Evolutionary conservation across 2,113 vertebrate species (phyloP).

Genomic region (Nothocercus nigrocapillus): DNA sequence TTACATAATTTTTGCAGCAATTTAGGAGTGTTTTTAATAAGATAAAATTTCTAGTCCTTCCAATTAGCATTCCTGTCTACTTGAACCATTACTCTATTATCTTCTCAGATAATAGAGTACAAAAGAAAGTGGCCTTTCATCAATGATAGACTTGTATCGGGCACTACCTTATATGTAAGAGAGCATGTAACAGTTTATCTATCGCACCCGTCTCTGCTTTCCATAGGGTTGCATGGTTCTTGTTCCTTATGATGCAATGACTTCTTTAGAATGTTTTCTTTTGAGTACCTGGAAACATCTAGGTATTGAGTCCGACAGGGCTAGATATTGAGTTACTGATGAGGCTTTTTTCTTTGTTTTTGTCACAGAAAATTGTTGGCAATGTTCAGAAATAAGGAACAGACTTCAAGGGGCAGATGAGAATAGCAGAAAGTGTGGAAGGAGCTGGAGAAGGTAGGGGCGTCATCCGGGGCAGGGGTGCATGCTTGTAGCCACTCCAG

Average conservation of each 20-base stretch:
- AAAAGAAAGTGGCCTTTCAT: slow-evolving; percentile 1
- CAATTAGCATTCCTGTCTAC: slow-evolving; percentile 7
- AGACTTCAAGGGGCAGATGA: not conserved
- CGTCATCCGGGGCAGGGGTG: not conserved
- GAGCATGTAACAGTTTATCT: not conserved
- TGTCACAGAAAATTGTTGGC: not conserved
- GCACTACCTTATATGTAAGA: not conserved
- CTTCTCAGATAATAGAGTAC: not conserved
- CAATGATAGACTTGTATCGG: not conserved
- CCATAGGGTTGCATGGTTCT: not conserved
- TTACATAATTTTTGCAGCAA: not conserved
- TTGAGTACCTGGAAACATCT: not conserved
- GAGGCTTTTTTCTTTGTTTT: not conserved
- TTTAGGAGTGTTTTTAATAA: not conserved
- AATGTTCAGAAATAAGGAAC: not conserved
- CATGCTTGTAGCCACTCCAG: not conserved
- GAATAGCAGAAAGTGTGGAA: not conserved
- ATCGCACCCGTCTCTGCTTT: not conserved
- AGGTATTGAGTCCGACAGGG: too few relatives aligned
- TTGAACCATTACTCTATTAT: not conserved
- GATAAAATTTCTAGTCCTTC: not conserved
- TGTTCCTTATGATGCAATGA: not conserved
- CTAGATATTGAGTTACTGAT: not conserved
- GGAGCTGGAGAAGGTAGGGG: not conserved
- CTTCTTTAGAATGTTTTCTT: not conserved